Evolutionary conservation across 2,888 invertebrate genomes (phyloP), one percentile per base, ranked within the genome.

Genomic region (Corythucha ciliata): DNA sequence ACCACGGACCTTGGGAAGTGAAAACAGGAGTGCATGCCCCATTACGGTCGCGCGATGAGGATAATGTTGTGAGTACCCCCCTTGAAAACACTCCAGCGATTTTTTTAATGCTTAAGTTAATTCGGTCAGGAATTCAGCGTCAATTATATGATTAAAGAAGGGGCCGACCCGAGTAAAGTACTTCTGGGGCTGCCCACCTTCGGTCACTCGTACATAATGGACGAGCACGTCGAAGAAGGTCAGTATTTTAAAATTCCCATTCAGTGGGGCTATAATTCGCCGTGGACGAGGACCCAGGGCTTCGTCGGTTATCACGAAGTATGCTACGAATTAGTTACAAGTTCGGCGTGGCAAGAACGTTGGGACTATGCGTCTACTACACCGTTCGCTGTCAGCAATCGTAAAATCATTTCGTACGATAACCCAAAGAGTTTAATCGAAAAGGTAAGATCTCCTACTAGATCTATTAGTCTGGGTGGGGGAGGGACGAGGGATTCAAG

Each of bases 11-110:
- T 3, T 56, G 51, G 53, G 44, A 51, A 14, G 39, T 51, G 16
- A 44, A 33, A 7, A 50, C 48, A 36, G 56, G 51, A 10, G 37
- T 44, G 20, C 48, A 46, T 41, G 36, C 56, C 4, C 56, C 56
- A 22, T 29, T 52, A 7, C 29, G 12, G n/a, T 52, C 52, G 3
- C 18, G 12, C 12, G 34, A 48, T 39, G 48, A 52, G 22, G n/a
- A 41, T 5, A 52, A 48, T 34, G 45, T 52, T 16, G 54, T 55
- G 39, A 52, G 54, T n/a, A n/a, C n/a, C n/a, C n/a, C n/a, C n/a
- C n/a, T n/a, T n/a, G n/a, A n/a, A n/a, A n/a, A n/a, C n/a, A n/a
- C n/a, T n/a, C n/a, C n/a, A n/a, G n/a, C n/a, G n/a, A n/a, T n/a
- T n/a, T n/a, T n/a, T n/a, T n/a, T n/a, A n/a, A n/a, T n/a, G n/a